A percentile compares a stretch with the other conserved stretches of the same genome.
These are phyloP conservation scores for Parauchenoglanis ngamensis DNA, from an alignment of 2,797 vertebrate species.

Conservation along the genomic window DNA sequence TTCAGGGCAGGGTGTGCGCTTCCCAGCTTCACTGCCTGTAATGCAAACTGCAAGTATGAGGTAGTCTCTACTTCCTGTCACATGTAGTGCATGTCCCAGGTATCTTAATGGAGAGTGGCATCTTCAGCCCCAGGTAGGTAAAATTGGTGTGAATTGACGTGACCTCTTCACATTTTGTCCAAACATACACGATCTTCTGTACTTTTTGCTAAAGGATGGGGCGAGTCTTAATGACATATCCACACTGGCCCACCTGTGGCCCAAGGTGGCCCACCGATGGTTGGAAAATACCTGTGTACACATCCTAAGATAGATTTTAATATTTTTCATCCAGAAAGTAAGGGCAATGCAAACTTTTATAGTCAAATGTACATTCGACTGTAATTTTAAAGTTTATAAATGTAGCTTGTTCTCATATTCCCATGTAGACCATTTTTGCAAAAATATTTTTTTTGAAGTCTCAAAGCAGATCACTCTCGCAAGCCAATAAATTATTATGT, in stretches of 20 bases:
- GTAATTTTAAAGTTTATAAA: neutral
- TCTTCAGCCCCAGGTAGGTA: neutral
- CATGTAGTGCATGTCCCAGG: neutral
- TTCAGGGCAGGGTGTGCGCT: no score
- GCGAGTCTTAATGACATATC: neutral
- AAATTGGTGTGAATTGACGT: neutral
- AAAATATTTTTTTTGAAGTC: neutral
- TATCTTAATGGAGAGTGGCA: neutral
- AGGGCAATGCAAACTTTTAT: neutral
- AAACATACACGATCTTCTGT: neutral
- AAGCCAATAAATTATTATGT: neutral
- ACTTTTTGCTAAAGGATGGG: neutral
- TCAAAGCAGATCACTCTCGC: neutral
- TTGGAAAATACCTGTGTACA: neutral
- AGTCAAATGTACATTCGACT: neutral
- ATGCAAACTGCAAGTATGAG: neutral
- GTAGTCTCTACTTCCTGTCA: neutral
- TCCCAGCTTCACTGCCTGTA: neutral
- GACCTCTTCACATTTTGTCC: neutral
- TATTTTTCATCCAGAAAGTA: neutral
- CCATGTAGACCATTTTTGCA: neutral
- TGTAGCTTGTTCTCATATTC: neutral
- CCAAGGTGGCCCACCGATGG: neutral
- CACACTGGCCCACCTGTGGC: neutral
- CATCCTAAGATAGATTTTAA: neutral